Conservation (phyloP, 2,797 vertebrate genomes). For the Microcaecilia unicolor region DNA sequence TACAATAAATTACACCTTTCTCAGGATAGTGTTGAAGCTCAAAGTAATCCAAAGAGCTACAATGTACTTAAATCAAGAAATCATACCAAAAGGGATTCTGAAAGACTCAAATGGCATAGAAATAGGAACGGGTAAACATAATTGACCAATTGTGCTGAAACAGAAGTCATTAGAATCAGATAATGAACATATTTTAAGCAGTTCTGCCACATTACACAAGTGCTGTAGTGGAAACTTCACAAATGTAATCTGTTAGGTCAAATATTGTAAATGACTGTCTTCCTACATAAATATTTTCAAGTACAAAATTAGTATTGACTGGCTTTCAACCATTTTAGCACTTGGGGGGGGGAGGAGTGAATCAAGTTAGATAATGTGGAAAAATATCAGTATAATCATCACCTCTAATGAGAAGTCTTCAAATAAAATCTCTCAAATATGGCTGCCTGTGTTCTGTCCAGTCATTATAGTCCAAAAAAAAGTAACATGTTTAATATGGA, state of each 20-base stretch:
- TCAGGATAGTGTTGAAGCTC: no score
- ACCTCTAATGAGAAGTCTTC: conserved; percentile 15
- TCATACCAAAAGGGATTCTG: conserved; percentile 31
- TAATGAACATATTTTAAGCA: conserved; percentile 26
- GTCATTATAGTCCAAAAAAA: conserved; percentile 27
- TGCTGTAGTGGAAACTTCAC: conserved; percentile 30
- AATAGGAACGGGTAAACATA: conserved; percentile 38
- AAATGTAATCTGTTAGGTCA: conserved; percentile 22
- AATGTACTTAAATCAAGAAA: no score
- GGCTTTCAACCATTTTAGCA: conserved; percentile 19
- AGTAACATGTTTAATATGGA: conserved; percentile 24
- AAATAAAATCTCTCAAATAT: conserved; percentile 28
- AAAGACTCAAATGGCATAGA: conserved; percentile 35
- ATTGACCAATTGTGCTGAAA: conserved; percentile 34
- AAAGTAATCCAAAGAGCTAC: no score
- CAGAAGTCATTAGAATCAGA: conserved; percentile 37
- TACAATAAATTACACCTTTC: conserved; percentile 27
- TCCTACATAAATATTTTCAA: conserved; percentile 14
- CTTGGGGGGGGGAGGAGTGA: conserved; percentile 8
- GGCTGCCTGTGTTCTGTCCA: conserved; percentile 38
- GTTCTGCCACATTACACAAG: conserved; percentile 41
- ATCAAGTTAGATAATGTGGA: conserved; percentile 10
- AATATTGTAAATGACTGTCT: conserved; percentile 21
- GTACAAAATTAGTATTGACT: conserved; percentile 14
- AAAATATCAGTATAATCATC: not conserved